These are phyloP conservation scores for Mercenaria mercenaria DNA, from an alignment of 1,140 invertebrate genomes.

Conservation along the genomic window DNA sequence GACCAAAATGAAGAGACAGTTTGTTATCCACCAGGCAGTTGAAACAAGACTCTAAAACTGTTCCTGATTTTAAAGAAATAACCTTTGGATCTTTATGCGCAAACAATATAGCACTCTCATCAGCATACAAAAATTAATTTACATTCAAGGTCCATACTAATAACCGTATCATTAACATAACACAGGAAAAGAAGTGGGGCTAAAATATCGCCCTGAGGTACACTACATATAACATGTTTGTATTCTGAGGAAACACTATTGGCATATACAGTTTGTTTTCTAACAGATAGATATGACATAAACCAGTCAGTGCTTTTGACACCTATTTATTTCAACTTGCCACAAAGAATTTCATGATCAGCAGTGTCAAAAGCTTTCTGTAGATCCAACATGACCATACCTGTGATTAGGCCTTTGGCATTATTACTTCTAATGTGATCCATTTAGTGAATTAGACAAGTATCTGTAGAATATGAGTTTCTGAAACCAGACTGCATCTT, in stretches of 20 bases:
- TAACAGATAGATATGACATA: no score
- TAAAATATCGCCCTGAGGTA: constrained; percentile 53
- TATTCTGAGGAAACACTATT: constrained; percentile 20
- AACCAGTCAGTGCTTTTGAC: constrained; percentile 26
- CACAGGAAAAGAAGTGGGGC: constrained; percentile 38
- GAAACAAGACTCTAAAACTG: neutral
- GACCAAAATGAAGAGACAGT: constrained; percentile 27
- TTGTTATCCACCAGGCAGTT: constrained; percentile 40
- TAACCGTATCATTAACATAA: constrained; percentile 59
- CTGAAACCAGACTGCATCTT: neutral
- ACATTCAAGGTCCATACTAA: constrained; percentile 35
- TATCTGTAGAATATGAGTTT: no score
- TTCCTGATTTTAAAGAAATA: no score
- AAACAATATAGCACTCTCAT: constrained; percentile 46
- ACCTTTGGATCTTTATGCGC: no score
- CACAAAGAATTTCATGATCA: no score
- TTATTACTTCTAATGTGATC: constrained; percentile 20
- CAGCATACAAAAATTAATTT: constrained; percentile 41
- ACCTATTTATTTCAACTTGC: constrained; percentile 46
- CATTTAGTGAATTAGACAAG: neutral
- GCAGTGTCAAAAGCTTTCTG: no score
- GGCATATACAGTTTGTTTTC: constrained; percentile 49
- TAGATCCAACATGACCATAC: no score
- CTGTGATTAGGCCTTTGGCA: no score
- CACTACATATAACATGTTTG: constrained; percentile 37